A percentile compares a stretch with the other conserved stretches of the same genome.
phyloP scores from a whole-genome alignment of 2,888 invertebrate genomes.

The Polydesmus complanatus region DNA sequence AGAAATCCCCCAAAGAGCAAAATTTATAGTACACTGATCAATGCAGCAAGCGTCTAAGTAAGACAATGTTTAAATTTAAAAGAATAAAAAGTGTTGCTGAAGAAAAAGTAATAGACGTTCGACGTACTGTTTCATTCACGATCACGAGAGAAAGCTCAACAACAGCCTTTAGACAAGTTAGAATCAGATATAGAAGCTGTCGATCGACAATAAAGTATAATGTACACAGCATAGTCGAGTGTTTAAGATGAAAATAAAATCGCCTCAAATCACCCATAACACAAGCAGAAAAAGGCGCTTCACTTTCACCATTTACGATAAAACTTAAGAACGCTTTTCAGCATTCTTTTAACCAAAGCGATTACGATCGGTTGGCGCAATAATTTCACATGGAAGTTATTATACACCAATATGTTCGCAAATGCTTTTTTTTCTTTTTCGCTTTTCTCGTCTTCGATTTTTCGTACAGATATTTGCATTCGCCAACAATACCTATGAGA shows the following conservation, averaged over 20 bases:
- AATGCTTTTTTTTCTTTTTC: background rate
- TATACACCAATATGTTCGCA: background rate
- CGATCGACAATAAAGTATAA: too few species aligned
- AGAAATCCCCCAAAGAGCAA: background rate
- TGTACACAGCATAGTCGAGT: background rate
- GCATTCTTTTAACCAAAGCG: background rate
- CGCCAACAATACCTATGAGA: background rate
- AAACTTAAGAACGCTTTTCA: background rate
- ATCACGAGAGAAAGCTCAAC: too few species aligned
- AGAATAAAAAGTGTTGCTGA: too few species aligned
- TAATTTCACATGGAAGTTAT: background rate
- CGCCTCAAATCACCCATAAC: background rate
- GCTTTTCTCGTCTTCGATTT: background rate
- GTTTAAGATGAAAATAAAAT: background rate
- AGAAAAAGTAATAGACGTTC: too few species aligned
- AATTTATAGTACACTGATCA: background rate
- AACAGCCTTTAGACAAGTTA: too few species aligned
- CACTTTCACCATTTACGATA: background rate
- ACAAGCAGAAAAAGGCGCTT: too few species aligned
- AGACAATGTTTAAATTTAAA: too few species aligned
- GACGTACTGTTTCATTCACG: too few species aligned
- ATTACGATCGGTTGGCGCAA: background rate
- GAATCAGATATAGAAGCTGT: too few species aligned
- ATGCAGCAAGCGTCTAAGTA: background rate
- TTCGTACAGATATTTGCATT: background rate